Percentiles rank a stretch among this genome's conserved stretches.
Evolutionary conservation across 2,797 vertebrate species (phyloP).

Genomic region (Galaxias olidus): DNA sequence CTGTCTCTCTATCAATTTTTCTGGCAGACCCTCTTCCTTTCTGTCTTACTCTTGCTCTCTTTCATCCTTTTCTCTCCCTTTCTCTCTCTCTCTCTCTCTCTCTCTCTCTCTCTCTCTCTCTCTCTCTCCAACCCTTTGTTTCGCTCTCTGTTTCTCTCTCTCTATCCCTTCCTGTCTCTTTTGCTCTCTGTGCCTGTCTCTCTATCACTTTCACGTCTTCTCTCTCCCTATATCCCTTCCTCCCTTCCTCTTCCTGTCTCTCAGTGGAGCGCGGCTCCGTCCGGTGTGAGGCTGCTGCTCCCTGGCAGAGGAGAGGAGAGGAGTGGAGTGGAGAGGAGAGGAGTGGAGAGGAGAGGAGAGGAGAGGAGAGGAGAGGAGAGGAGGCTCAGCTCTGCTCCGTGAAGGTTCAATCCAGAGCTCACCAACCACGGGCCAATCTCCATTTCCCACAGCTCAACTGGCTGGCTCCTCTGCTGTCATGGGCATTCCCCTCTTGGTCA

Average conservation of each 20-base stretch:
- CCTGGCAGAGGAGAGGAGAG: no score
- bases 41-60: background rate
- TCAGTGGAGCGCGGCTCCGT: no score
- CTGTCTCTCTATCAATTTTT: background rate
- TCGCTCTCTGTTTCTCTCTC: no score
- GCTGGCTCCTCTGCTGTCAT: no score
- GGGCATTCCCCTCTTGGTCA: conserved; percentile 47
- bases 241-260: no score
- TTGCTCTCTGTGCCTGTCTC: no score
- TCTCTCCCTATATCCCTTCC: no score
- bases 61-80: background rate
- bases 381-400: no score
- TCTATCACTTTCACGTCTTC: conserved; percentile 1
- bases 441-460: conserved; percentile 20
- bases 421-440: background rate
- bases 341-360: conserved; percentile 10
- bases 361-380: conserved; percentile 7
- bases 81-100: background rate
- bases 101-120: background rate
- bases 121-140: background rate
- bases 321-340: no score
- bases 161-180: background rate
- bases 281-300: no score
- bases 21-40: background rate
- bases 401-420: no score